A percentile compares a stretch with the other conserved stretches of the same genome.
phyloP scores from a whole-genome alignment of 2,113 vertebrate genomes.

The Stegastes partitus region DNA sequence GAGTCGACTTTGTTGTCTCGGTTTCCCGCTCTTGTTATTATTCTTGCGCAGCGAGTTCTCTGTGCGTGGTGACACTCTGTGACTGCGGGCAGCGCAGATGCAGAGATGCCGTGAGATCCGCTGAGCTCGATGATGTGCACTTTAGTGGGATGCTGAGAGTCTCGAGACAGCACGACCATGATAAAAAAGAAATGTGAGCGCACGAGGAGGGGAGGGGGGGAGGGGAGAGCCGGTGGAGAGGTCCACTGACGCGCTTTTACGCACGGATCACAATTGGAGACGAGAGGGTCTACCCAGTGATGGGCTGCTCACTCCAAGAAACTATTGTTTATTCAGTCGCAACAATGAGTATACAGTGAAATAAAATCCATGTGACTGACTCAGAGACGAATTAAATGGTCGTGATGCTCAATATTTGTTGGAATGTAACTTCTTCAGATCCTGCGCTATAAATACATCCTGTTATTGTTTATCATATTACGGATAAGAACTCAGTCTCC shows the following conservation, averaged over 20 bases:
- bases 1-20: slow-evolving; percentile 7
- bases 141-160: slow-evolving; percentile 27
- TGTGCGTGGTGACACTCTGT: slow-evolving; percentile 30
- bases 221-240: slow-evolving; percentile 1
- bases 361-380: background rate
- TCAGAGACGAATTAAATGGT: background rate
- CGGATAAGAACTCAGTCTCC: too few species aligned
- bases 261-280: slow-evolving; percentile 35
- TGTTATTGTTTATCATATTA: too few species aligned
- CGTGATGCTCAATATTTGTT: background rate
- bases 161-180: slow-evolving; percentile 32
- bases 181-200: slow-evolving; percentile 5
- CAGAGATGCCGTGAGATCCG: slow-evolving; percentile 30
- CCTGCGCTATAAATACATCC: too few species aligned
- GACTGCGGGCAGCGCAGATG: slow-evolving; percentile 46
- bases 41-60: background rate
- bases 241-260: slow-evolving; percentile 57
- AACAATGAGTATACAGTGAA: background rate
- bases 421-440: too few species aligned
- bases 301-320: background rate
- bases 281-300: background rate
- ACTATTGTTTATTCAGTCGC: background rate
- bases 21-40: slow-evolving; percentile 21
- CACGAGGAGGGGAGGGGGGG: too few species aligned
- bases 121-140: slow-evolving; percentile 45